Evolutionary conservation across 2,888 invertebrate genomes (phyloP).

Genomic region (Cordilura impudica): DNA sequence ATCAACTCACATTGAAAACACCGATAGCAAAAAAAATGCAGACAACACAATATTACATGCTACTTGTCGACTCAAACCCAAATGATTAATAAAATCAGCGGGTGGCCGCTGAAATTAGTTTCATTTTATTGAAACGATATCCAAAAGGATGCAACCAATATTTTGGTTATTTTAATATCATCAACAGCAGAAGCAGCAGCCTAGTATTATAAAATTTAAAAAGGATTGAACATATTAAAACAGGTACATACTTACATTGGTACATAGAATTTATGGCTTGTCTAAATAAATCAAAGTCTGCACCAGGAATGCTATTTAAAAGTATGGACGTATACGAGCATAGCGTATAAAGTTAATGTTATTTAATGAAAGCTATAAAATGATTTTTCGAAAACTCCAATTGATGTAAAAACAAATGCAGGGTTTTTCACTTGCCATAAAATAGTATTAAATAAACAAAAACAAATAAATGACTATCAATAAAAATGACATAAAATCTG

Average conservation of each 20-base stretch:
- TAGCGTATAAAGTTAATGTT: not conserved
- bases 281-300: constrained; percentile 53
- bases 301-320: constrained; percentile 4
- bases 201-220: constrained; percentile 20
- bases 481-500: constrained; percentile 60
- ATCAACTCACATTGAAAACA: not conserved
- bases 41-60: constrained; percentile 4
- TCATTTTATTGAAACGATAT: constrained; percentile 55
- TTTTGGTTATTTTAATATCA: constrained; percentile 37
- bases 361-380: constrained; percentile 25
- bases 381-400: constrained; percentile 21
- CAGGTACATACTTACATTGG: not conserved
- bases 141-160: constrained; percentile 55
- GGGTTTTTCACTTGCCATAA: constrained; percentile 24
- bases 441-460: constrained; percentile 39
- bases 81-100: constrained; percentile 66
- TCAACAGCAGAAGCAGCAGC: not conserved
- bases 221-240: constrained; percentile 40
- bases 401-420: constrained; percentile 37
- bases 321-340: constrained; percentile 35
- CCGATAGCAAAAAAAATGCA: not conserved
- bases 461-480: constrained; percentile 57
- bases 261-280: constrained; percentile 44
- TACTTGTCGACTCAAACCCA: constrained; percentile 42
- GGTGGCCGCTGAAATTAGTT: constrained; percentile 63